Base-by-base conservation (phyloP, 92 coral and sea anemone species). In the Virgularia gustaviana region DNA sequence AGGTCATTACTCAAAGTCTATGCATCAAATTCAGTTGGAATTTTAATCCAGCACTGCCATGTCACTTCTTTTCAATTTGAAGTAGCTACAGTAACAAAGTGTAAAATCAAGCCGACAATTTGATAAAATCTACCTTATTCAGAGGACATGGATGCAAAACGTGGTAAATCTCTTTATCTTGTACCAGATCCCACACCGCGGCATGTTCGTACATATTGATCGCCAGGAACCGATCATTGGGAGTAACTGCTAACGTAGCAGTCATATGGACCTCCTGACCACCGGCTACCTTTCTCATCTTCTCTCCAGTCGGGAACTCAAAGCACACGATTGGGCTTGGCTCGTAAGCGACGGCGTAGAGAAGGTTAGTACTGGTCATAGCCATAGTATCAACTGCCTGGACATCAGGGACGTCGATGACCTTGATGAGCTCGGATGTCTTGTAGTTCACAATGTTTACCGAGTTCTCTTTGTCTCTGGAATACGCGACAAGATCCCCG, bases 151-250 rank as follows among this genome's bases (percentile, higher is more conserved):
- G 57, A 16, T 51, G 57, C 6, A 20, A 51, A 15, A 51, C 27
- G 57, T 16, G 2, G 57, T 51, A 51, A 4, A 51, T 11, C 10
- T 16, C 57, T 51, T 51, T 9, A 51, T 76, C 80, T 9, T 83
- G 47, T 36, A 76, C 80, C 30, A 90, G 66, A 71, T 88, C 88
- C 65, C 90, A 77, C 83, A 82, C 88, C 54, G 78, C 63, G 13
- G 87, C 90, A 41, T 85, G 78, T 35, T 90, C 90, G 32, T 83
- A 51, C 57, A 51, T 51, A 16, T 51, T 51, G 27, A 51, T 51
- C 28, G 57, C 57, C 28, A 51, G 27, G 10, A 20, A 51, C 23
- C 57, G 22, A 19, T 19, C 57, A 51, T 51, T 32, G 6, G 57
- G 57, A 11, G 57, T 51, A 13, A 32, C 27, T 13, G 22, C 3